Percentiles rank a stretch among this genome's conserved stretches.
Evolutionary conservation across 2,113 vertebrate species (phyloP).

Genomic region (Todiramphus saurophagus): DNA sequence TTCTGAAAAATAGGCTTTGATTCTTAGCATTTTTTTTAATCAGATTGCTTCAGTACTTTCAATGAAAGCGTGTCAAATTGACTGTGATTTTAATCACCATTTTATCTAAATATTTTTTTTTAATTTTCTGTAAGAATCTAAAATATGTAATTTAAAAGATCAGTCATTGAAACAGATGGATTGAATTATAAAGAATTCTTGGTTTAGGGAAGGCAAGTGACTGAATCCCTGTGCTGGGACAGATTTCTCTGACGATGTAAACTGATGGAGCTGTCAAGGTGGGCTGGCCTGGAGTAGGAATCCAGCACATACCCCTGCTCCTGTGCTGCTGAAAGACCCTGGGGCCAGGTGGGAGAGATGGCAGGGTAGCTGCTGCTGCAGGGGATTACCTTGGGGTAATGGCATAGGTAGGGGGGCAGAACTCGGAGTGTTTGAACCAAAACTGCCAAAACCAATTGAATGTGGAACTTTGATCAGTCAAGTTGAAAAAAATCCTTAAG

Average conservation of each 20-base stretch:
- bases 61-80: constrained; percentile 65
- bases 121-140: constrained; percentile 12
- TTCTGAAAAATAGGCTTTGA: constrained; percentile 24
- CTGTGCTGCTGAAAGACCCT: not conserved
- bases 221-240: not conserved
- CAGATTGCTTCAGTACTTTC: constrained; percentile 61
- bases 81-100: constrained; percentile 60
- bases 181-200: not conserved
- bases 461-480: not conserved
- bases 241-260: not conserved
- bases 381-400: not conserved
- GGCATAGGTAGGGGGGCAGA: not conserved
- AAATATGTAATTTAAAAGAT: constrained; percentile 10
- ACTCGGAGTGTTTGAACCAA: accelerated
- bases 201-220: not conserved
- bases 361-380: not conserved
- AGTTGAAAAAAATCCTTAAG: not conserved
- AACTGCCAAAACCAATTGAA: not conserved
- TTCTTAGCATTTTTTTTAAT: constrained; percentile 27
- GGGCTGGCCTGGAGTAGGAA: not conserved
- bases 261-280: not conserved
- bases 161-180: not conserved
- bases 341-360: not conserved
- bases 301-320: not conserved
- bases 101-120: constrained; percentile 1